These are phyloP conservation scores for Choloepus hoffmanni DNA, from an alignment of 2,113 vertebrate genomes.

Conservation along the genomic window DNA sequence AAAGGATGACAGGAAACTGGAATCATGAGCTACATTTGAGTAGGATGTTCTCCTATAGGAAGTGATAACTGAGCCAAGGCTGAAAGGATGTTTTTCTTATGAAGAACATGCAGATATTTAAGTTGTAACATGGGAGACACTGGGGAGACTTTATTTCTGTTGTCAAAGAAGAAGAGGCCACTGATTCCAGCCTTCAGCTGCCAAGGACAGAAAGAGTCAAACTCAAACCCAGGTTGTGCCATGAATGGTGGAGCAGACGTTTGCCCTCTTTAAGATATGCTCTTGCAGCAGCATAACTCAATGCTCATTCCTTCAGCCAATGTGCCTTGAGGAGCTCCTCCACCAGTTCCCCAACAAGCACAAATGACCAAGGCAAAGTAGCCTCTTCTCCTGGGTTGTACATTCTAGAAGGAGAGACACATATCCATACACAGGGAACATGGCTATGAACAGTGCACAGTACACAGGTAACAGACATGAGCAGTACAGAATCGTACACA, in stretches of 20 bases:
- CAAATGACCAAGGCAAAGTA: accelerated
- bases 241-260: accelerated
- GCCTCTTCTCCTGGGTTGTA: accelerated
- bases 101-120: background rate
- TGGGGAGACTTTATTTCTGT: background rate
- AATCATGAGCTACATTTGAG: background rate
- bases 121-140: accelerated
- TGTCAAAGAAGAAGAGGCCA: background rate
- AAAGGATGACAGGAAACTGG: too few relatives aligned
- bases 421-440: accelerated
- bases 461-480: background rate
- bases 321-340: background rate
- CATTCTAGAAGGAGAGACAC: background rate
- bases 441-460: accelerated
- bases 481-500: accelerated
- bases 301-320: accelerated
- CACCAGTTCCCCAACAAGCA: too few relatives aligned
- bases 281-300: accelerated
- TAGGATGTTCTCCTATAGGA: background rate
- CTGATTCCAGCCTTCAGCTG: accelerated
- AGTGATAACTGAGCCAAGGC: background rate
- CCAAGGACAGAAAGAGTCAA: background rate
- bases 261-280: accelerated
- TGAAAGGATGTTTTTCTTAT: background rate
- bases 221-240: too few relatives aligned